Percentiles rank a stretch among this genome's conserved stretches.
Evolutionary conservation across 1,140 invertebrate genomes (phyloP).

Genomic region (Carposina sasakii): DNA sequence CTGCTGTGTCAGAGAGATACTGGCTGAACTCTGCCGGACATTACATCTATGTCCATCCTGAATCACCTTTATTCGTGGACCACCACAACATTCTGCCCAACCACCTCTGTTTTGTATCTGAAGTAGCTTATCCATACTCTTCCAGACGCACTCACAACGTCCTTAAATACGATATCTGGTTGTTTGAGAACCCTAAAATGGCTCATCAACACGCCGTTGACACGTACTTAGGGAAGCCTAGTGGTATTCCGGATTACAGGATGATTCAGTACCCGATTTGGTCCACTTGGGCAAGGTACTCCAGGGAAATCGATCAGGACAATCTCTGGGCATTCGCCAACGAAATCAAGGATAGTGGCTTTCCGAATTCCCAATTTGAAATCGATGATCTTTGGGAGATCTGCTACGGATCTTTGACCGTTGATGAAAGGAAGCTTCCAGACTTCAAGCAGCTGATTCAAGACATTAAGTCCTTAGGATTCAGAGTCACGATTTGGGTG

Average conservation of each 20-base stretch:
- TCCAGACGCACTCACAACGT: conserved; percentile 22
- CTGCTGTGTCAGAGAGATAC: conserved; percentile 78
- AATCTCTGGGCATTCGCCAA: conserved; percentile 78
- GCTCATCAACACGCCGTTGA: conserved; percentile 76
- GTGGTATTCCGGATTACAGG: conserved; percentile 75
- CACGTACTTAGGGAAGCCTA: conserved; percentile 74
- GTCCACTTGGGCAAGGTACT: conserved; percentile 89
- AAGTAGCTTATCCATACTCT: conserved; percentile 67
- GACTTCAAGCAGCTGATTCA: conserved; percentile 73
- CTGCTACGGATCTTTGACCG: conserved; percentile 84
- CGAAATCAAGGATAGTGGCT: conserved; percentile 78
- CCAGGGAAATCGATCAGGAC: conserved; percentile 76
- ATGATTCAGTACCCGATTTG: conserved; percentile 87
- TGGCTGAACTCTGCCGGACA: conserved; percentile 80
- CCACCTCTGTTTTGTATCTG: conserved; percentile 72
- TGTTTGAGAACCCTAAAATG: conserved; percentile 71
- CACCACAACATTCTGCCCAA: conserved; percentile 72
- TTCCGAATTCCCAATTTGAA: conserved; percentile 84
- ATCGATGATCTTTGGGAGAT: conserved; percentile 92
- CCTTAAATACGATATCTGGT: conserved; percentile 74
- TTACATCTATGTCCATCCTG: conserved; percentile 73
- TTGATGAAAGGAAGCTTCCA: conserved; percentile 80
- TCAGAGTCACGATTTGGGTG: conserved; percentile 84
- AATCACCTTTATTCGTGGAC: conserved; percentile 78
- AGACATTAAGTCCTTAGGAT: conserved; percentile 74